Percentiles rank a stretch among this genome's conserved stretches.
Conservation (phyloP, 2,797 vertebrate species). For the Ambastaia sidthimunki region DNA sequence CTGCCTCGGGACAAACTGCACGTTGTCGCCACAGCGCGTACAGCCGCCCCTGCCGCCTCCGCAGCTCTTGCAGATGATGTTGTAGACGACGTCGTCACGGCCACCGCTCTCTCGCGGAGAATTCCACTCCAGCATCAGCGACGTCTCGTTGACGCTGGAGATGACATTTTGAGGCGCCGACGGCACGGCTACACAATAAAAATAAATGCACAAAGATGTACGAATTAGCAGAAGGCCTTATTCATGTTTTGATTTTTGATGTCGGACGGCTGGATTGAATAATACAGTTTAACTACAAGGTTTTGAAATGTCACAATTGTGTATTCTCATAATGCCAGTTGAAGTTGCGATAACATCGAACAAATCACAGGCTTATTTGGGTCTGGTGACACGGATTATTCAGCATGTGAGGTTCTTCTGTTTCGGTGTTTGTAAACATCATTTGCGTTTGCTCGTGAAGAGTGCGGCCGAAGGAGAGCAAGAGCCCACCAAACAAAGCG, state of each 20-base stretch:
- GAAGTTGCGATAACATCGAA: constrained; percentile 4
- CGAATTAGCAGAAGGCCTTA: background rate
- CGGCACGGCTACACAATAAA: constrained; percentile 81
- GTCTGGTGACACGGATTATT: background rate
- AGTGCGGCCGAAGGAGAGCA: constrained; percentile 6
- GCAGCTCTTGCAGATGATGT: constrained; percentile 97
- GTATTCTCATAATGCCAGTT: constrained; percentile 23
- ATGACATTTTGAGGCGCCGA: constrained; percentile 90
- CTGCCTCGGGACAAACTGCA: constrained; percentile 93
- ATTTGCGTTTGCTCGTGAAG: constrained; percentile 27
- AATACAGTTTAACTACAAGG: background rate
- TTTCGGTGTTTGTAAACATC: constrained; percentile 52
- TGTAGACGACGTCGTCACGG: constrained; percentile 93
- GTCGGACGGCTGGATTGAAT: background rate
- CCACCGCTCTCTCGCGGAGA: constrained; percentile 87
- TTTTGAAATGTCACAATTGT: background rate
- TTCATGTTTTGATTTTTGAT: background rate
- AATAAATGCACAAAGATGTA: background rate
- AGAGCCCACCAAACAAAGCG: constrained; percentile 15
- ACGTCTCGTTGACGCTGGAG: constrained; percentile 96
- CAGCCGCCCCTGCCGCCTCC: constrained; percentile 87
- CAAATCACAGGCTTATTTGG: constrained; percentile 35
- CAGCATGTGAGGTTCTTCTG: constrained; percentile 27
- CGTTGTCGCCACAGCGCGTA: constrained; percentile 96
- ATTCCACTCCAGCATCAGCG: constrained; percentile 93